phyloP scores from a whole-genome alignment of 2,113 vertebrate genomes.

The Sinocyclocheilus maitianheensis region DNA sequence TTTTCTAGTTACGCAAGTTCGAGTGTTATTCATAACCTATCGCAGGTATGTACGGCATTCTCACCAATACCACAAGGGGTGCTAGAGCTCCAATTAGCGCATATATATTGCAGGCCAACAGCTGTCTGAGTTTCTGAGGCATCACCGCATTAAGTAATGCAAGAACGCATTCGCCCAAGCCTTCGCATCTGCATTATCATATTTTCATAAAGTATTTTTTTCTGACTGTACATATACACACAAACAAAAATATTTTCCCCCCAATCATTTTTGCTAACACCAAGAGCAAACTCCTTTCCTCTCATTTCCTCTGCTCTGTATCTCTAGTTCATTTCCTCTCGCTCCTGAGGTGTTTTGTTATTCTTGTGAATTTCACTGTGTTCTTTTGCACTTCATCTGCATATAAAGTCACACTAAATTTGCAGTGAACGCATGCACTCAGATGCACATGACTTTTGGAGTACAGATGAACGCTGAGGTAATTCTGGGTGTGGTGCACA shows the following conservation, averaged over 20 bases:
- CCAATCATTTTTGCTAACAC: conserved; percentile 19
- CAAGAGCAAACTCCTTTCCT: conserved; percentile 6
- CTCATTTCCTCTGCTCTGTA: conserved; percentile 5
- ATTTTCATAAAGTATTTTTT: background rate
- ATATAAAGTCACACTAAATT: conserved; percentile 18
- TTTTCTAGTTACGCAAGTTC: background rate
- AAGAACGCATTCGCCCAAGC: background rate
- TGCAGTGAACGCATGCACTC: conserved; percentile 5
- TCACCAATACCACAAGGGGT: background rate
- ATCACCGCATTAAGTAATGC: background rate
- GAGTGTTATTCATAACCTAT: background rate
- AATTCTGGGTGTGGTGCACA: conserved; percentile 29
- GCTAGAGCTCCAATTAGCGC: background rate
- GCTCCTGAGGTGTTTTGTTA: conserved; percentile 33
- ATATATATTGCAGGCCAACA: background rate
- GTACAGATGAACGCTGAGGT: conserved; percentile 9
- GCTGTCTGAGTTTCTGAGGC: background rate
- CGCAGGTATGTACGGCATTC: background rate
- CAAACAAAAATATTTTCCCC: conserved; percentile 26
- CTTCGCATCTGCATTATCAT: background rate
- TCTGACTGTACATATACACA: background rate
- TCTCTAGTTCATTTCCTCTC: conserved; percentile 9
- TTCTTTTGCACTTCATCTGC: conserved; percentile 49
- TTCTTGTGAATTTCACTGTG: conserved; percentile 41
- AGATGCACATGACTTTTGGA: background rate